phyloP scores from a whole-genome alignment of 92 coral and sea anemone genomes.

The Parazoanthus atlanticus region DNA sequence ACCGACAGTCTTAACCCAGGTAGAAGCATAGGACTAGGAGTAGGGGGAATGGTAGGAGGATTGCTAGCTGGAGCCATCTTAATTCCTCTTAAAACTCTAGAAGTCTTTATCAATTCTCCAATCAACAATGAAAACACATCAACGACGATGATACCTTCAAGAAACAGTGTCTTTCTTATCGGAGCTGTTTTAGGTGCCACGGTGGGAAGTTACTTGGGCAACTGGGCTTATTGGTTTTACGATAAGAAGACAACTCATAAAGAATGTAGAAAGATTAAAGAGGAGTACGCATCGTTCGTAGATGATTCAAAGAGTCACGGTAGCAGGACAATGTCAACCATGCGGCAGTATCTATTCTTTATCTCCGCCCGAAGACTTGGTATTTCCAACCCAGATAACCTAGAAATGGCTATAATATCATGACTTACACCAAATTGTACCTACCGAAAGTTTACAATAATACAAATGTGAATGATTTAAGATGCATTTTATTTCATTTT shows the following conservation, averaged over 20 bases:
- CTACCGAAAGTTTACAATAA: not conserved
- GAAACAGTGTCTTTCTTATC: not conserved
- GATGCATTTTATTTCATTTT: not conserved
- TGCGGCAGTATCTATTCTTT: conserved; percentile 8
- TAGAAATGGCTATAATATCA: conserved; percentile 6
- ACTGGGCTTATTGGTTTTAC: conserved; percentile 12
- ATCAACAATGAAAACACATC: not conserved
- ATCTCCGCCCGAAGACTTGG: conserved; percentile 15
- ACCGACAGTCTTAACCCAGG: conserved; percentile 14
- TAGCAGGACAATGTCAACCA: not conserved
- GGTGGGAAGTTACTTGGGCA: conserved; percentile 15
- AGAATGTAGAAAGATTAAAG: not conserved
- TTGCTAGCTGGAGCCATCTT: not conserved
- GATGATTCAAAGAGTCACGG: not conserved
- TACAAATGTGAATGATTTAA: not conserved
- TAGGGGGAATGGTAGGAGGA: conserved; percentile 28
- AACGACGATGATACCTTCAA: not conserved
- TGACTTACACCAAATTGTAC: not conserved
- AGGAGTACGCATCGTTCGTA: not conserved
- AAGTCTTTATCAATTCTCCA: not conserved
- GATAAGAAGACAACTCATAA: not conserved
- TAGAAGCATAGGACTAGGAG: not conserved
- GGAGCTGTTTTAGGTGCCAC: conserved; percentile 3
- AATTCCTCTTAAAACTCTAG: not conserved
- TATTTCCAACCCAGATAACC: not conserved